phyloP scores from a whole-genome alignment of 2,113 vertebrate genomes.

The Macquaria ambigua region DNA sequence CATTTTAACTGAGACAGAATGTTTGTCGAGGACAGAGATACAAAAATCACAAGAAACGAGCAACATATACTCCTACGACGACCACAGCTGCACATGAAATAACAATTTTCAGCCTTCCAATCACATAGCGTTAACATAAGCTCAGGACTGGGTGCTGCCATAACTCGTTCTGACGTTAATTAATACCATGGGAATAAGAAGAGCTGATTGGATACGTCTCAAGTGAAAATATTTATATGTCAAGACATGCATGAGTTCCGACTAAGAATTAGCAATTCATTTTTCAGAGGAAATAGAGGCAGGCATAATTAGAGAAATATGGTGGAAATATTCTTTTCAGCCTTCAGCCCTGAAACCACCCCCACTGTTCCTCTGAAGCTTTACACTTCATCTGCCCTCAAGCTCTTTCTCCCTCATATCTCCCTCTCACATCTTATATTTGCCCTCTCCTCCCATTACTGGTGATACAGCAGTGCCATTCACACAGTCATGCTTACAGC shows the following conservation, averaged over 20 bases:
- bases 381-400: conserved; percentile 27
- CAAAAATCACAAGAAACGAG: conserved; percentile 14
- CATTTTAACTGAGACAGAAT: conserved; percentile 25
- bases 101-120: conserved; percentile 2
- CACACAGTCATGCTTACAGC: not conserved
- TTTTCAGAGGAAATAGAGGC: not conserved
- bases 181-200: conserved; percentile 28
- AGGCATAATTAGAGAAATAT: conserved; percentile 1
- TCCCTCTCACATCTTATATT: conserved; percentile 20
- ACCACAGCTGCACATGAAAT: not conserved
- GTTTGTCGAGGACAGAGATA: not conserved
- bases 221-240: conserved; percentile 37
- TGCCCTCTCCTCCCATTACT: conserved; percentile 29
- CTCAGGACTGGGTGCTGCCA: conserved; percentile 1
- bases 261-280: not conserved
- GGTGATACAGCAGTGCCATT: conserved; percentile 7
- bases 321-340: conserved; percentile 15
- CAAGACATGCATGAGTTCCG: conserved; percentile 11
- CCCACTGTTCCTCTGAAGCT: conserved; percentile 18
- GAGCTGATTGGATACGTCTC: conserved; percentile 17
- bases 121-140: conserved; percentile 1
- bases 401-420: not conserved
- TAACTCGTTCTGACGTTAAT: conserved; percentile 17
- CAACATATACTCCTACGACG: conserved; percentile 6
- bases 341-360: conserved; percentile 10